Percentiles rank a stretch among this genome's conserved stretches.
Conservation (phyloP, 2,113 vertebrate genomes). For the Corapipo altera region DNA sequence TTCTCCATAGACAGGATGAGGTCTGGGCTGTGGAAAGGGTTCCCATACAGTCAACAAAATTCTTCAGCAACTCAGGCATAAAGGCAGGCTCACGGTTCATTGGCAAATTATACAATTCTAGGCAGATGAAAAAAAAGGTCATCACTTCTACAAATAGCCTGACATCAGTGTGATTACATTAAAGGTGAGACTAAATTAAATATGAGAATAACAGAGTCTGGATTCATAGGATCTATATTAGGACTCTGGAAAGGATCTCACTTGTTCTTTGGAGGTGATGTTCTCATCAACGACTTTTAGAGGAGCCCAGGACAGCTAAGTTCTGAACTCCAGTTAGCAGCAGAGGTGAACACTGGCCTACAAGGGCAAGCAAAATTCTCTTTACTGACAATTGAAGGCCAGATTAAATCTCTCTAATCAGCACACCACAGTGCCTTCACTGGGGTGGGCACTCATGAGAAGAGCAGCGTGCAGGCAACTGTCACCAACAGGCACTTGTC, state of each 20-base stretch:
- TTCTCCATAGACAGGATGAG: not conserved
- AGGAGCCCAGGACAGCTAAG: not conserved
- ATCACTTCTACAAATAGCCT: not conserved
- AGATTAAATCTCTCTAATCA: not conserved
- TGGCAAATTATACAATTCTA: constrained; percentile 17
- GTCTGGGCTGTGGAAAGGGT: not conserved
- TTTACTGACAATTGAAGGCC: not conserved
- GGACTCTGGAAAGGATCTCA: not conserved
- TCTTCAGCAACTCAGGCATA: constrained; percentile 20
- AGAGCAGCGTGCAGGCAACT: not conserved
- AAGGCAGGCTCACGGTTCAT: not conserved
- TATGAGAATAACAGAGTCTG: not conserved
- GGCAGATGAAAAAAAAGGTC: constrained; percentile 27
- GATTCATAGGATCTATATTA: not conserved
- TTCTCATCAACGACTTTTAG: not conserved
- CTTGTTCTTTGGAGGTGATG: not conserved
- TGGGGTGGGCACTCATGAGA: not conserved
- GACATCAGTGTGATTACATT: not conserved
- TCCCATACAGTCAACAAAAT: constrained; percentile 1
- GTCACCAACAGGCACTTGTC: not conserved
- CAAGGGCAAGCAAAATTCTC: not conserved
- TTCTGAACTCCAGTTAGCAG: not conserved
- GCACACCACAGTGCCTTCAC: fast-evolving
- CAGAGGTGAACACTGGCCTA: not conserved
- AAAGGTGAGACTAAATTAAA: not conserved